phyloP scores from a whole-genome alignment of 2,113 vertebrate species.

The Ptilorrhoa leucosticta region DNA sequence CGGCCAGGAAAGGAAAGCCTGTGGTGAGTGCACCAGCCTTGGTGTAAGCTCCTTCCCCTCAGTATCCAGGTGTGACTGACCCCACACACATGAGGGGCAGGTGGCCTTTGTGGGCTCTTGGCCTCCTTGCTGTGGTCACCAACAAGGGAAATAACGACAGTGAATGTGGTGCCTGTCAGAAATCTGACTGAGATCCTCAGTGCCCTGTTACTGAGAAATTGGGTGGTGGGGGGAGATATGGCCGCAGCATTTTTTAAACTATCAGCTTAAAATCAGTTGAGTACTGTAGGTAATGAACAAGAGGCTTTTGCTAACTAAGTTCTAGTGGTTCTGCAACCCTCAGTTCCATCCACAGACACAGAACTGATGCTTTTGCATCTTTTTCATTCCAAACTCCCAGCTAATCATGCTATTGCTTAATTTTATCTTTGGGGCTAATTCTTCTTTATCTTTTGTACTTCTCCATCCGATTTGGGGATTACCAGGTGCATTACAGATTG shows the following conservation, averaged over 20 bases:
- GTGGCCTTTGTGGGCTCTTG: fast-evolving
- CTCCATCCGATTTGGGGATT: neutral
- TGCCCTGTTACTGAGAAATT: neutral
- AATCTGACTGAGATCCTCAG: neutral
- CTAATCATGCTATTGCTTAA: neutral
- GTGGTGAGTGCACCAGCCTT: fast-evolving
- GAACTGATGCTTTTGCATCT: neutral
- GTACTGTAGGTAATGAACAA: neutral
- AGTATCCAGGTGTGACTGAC: neutral
- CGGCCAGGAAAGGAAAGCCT: neutral
- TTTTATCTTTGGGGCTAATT: neutral
- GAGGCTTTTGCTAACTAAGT: neutral
- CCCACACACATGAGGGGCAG: fast-evolving
- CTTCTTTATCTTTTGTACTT: neutral
- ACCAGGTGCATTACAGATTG: neutral
- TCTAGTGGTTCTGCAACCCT: neutral
- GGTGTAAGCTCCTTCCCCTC: neutral
- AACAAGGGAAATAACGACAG: neutral
- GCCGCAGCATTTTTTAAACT: neutral
- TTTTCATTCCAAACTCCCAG: neutral
- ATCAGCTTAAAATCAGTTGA: neutral
- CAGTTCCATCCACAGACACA: fast-evolving
- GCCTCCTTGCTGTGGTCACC: neutral
- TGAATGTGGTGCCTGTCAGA: neutral
- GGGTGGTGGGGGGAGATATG: fast-evolving